Conservation (phyloP, 2,113 vertebrate species). For the Connochaetes taurinus region DNA sequence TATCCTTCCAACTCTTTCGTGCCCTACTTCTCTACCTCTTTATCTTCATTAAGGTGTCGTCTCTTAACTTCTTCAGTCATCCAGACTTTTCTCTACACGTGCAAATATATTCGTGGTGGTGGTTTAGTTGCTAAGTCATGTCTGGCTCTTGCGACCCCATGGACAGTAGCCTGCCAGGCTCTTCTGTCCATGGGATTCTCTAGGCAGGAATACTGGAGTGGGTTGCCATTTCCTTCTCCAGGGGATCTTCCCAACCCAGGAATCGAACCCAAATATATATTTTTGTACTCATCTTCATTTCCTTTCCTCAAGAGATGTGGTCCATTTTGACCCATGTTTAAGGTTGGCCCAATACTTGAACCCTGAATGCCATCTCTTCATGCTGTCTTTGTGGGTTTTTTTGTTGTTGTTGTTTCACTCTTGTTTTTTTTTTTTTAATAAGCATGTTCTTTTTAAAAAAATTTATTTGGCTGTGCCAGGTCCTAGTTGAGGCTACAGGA, state of each 20-base stretch:
- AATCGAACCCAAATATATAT: background rate
- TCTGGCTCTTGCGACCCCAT: background rate
- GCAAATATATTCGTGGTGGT: background rate
- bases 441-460: fast-evolving
- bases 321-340: background rate
- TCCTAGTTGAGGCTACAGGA: background rate
- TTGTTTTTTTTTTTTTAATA: background rate
- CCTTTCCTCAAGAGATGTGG: background rate
- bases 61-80: background rate
- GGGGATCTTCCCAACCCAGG: background rate
- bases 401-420: background rate
- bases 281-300: background rate
- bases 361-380: background rate
- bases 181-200: background rate
- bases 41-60: background rate
- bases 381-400: background rate
- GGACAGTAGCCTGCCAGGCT: background rate
- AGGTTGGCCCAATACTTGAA: background rate
- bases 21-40: background rate
- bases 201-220: background rate
- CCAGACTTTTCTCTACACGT: background rate
- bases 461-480: background rate
- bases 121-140: background rate
- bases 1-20: background rate
- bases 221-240: background rate